phyloP scores from a whole-genome alignment of 2,113 vertebrate genomes.

The Archocentrus centrarchus region DNA sequence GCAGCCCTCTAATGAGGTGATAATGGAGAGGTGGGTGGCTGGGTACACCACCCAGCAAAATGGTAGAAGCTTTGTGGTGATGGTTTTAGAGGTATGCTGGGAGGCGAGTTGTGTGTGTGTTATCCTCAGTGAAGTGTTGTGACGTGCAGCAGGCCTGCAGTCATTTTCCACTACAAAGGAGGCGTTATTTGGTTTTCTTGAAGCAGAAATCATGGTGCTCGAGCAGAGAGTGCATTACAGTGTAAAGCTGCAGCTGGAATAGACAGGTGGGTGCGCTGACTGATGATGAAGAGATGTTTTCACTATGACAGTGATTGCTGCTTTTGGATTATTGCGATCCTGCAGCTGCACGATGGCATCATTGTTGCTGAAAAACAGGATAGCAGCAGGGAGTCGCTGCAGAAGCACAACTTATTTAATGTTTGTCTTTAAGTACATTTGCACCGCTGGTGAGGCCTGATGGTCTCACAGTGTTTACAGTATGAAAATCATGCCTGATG shows the following conservation, averaged over 20 bases:
- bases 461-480: neutral
- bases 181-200: neutral
- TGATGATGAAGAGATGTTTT: slow-evolving; percentile 25
- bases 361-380: neutral
- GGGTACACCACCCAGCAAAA: slow-evolving; percentile 47
- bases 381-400: neutral
- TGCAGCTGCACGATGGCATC: neutral
- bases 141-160: slow-evolving; percentile 15
- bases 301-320: slow-evolving; percentile 28
- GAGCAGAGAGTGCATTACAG: slow-evolving; percentile 7
- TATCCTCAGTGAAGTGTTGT: slow-evolving; percentile 15
- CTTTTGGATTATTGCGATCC: slow-evolving; percentile 16
- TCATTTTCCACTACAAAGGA: neutral
- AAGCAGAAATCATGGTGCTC: slow-evolving; percentile 20
- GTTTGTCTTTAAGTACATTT: neutral
- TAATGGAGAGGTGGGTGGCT: slow-evolving; percentile 72
- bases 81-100: slow-evolving; percentile 20
- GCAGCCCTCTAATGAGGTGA: slow-evolving; percentile 70
- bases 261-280: slow-evolving; percentile 7
- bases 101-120: neutral
- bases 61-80: slow-evolving; percentile 5
- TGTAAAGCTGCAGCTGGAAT: slow-evolving; percentile 13
- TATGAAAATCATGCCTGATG: neutral
- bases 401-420: neutral
- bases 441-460: neutral